Percentiles rank a stretch among this genome's conserved stretches.
phyloP scores from a whole-genome alignment of 2,888 invertebrate genomes.

The Pogonocherus hispidulus region DNA sequence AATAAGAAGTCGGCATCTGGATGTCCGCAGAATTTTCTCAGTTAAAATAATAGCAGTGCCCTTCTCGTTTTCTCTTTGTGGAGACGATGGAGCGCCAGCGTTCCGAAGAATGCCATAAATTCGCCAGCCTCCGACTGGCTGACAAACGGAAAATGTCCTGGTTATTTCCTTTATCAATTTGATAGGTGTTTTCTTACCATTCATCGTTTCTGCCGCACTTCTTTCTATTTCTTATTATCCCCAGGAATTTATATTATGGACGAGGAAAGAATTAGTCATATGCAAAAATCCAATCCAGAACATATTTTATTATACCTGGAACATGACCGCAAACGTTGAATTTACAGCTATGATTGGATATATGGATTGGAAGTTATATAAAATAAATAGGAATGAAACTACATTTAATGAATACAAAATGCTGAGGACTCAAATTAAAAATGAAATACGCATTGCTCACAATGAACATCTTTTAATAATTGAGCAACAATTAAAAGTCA shows the following conservation, averaged over 20 bases:
- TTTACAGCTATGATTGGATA: too few species aligned
- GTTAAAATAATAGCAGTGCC: constrained; percentile 62
- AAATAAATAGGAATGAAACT: too few species aligned
- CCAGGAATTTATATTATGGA: constrained; percentile 17
- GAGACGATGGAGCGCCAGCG: constrained; percentile 59
- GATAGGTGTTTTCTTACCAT: constrained; percentile 33
- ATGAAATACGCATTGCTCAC: too few species aligned
- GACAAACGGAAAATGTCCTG: constrained; percentile 54
- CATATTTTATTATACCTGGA: too few species aligned
- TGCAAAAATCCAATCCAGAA: background rate
- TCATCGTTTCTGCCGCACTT: constrained; percentile 17
- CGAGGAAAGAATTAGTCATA: background rate
- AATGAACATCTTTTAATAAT: too few species aligned
- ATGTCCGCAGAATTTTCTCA: constrained; percentile 61
- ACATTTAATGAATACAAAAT: too few species aligned
- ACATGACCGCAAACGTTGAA: too few species aligned
- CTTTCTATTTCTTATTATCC: constrained; percentile 13
- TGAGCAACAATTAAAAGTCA: too few species aligned
- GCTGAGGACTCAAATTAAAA: too few species aligned
- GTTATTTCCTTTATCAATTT: constrained; percentile 50
- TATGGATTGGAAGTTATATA: too few species aligned
- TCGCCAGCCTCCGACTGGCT: constrained; percentile 57
- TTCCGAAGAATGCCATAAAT: constrained; percentile 62
- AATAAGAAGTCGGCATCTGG: constrained; percentile 59
- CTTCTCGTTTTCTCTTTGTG: constrained; percentile 56